A percentile compares a stretch with the other conserved stretches of the same genome.
Evolutionary conservation across 2,888 invertebrate species (phyloP).

Genomic region (Empis livida): DNA sequence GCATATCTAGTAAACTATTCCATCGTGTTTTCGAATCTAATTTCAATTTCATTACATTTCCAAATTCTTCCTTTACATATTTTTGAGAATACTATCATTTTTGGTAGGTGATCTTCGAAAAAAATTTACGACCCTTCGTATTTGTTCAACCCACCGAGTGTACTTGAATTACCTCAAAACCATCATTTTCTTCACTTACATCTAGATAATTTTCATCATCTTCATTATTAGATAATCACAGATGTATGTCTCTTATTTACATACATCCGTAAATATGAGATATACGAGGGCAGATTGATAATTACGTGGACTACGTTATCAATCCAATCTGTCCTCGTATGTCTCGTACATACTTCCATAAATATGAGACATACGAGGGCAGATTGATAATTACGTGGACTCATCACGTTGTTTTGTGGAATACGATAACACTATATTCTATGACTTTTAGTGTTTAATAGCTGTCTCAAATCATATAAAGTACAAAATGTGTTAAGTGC

Average conservation of each 20-base stretch:
- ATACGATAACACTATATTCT: background rate
- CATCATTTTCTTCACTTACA: too few relatives aligned
- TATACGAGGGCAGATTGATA: too few relatives aligned
- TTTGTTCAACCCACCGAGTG: background rate
- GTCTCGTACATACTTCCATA: too few relatives aligned
- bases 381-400: too few relatives aligned
- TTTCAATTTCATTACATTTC: slow-evolving; percentile 6
- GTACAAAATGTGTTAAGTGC: slow-evolving; percentile 1
- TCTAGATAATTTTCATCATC: background rate
- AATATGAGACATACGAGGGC: too few relatives aligned
- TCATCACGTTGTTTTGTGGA: background rate
- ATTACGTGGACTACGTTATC: too few relatives aligned
- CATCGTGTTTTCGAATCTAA: slow-evolving; percentile 12
- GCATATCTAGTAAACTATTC: slow-evolving; percentile 10
- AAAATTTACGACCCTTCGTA: background rate
- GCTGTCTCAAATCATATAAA: background rate
- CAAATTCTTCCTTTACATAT: slow-evolving; percentile 5
- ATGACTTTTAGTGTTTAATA: background rate
- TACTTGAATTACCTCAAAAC: background rate
- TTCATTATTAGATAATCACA: too few relatives aligned
- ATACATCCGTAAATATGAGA: too few relatives aligned
- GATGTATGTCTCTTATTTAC: too few relatives aligned
- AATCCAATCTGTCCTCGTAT: too few relatives aligned
- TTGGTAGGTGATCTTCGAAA: slow-evolving; percentile 1
- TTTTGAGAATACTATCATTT: slow-evolving; percentile 9